Evolutionary conservation across 2,888 invertebrate genomes (phyloP), one percentile per base, ranked within the genome.

Genomic region (Acanthopleura granulata): DNA sequence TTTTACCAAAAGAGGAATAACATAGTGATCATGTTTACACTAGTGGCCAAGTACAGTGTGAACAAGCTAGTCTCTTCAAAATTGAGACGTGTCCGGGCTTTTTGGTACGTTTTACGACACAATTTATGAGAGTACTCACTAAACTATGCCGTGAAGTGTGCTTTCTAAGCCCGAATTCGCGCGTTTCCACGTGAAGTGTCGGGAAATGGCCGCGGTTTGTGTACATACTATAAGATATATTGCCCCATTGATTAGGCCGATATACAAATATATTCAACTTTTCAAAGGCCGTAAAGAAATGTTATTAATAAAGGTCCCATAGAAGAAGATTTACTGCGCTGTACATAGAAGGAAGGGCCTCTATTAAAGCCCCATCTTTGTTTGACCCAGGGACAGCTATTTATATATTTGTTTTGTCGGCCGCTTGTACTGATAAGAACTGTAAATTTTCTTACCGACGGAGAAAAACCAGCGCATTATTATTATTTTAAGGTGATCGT

Each of bases 291-390:
- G 66, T 66, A 27, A 27, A 25, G 25, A 66, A 66, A 12, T 6
- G 66, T 66, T 66, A 27, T 66, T 66, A 66, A 66, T 66, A 66
- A 66, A 66, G 25, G 66, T 16, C 22, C 66, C 18, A 22, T 66
- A 66, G 27, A 22, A 16, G 16, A 27, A 66, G 66, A 66, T 66
- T 66, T 66, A 66, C 29, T 22, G 29, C 27, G 25, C 16, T 27
- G 29, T 66, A 16, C 29, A 27, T 25, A 27, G 66, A 27, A 16
- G 16, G 25, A 66, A 27, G 66, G 11, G 27, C 22, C 27, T 66
- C 66, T 66, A 66, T 66, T 66, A 66, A 66, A 66, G 25, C 66
- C 27, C 18, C 18, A 66, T 66, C 66, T 66, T 66, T 66, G 29
- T 66, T 27, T 66, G 66, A 66, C 66, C 66, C 29, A 16, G 29